Evolutionary conservation across 2,113 vertebrate species (phyloP), one percentile per base, ranked within the genome.

Genomic region (Triplophysa tibetana): DNA sequence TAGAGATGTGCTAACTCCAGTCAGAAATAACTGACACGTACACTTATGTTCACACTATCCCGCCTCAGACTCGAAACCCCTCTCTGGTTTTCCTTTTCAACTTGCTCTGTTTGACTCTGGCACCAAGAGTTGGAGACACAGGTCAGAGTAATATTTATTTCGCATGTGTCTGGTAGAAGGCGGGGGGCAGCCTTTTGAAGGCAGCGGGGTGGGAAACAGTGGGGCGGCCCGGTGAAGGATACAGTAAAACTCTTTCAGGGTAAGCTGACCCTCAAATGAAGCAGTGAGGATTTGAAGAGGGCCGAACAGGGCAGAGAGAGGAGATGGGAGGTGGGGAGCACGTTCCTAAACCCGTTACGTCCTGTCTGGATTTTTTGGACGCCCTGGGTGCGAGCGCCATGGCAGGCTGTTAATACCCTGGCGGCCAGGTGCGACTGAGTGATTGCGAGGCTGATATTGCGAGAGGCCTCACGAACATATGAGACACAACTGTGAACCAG

Each of bases 61-160:
- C 43, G 24, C 33, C 50, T 45, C 14, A 65, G 10, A 65, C 50
- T 60, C 14, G 58, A 38, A 73, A 19, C 4, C 24, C 48, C 41
- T 23, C 58, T 16, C 24, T 24, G 56, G n/a, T 61, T 61, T 54
- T 19, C 3, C 19, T 24, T n/a, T 54, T 64, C 58, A 52, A 3
- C 48, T 77, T 29, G 65, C 80, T 79, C 77, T 68, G 63, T 65
- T 65, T 79, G 29, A 77, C 48, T 82, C 56, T 81, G 50, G 76
- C 70, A 75, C 21, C 63, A 67, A 66, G 54, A 83, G 79, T 82
- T 82, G 79, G 17, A 87, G 88, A 88, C 90, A 91, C 82, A 88
- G 89, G 88, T 91, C 89, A 92, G 78, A 88, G 91, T 93, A 92
- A 93, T 92, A 91, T 93, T 92, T 92, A 90, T 91, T 91, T 91